Evolutionary conservation across 2,113 vertebrate genomes (phyloP), one percentile per base, ranked within the genome.

Genomic region (Neodon shergylaensis): DNA sequence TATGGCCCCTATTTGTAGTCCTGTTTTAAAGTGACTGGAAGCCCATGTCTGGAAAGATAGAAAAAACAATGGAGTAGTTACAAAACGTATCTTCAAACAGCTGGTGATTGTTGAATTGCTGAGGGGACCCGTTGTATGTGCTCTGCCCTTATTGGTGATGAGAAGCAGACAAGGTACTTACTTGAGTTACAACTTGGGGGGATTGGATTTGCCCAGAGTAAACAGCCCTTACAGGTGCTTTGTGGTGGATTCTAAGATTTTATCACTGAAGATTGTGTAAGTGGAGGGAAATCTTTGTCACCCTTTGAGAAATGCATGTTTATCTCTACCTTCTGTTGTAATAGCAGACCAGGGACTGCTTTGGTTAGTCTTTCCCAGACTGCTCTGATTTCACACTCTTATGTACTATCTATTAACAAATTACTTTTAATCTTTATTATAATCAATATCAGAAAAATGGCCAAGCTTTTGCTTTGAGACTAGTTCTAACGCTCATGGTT

Each of bases 371-470:
- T 10, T 0, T 19, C 61, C 22, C 1, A 49, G 63, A 79, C 12
- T 33, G 47, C 11, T 66, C 74, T 52, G 73, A 65, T 7, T 85
- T 82, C 44, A 91, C 7, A 49, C 12, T 84, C 28, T 94, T 47
- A 6, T 49, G 16, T 28, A 66, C n/a, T 77, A 74, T 86, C 31
- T 21, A 47, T 26, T 49, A 26, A 92, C 58, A 12, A 83, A 72
- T 70, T 65, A 73, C 88, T 91, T 92, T 68, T 12, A 44, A 47
- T 58, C 52, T 87, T 89, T 9, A 28, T 66, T 77, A 68, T 74
- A 44, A 91, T 70, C 36, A 49, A 88, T 24, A 84, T 92, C 85
- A 66, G 16, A 52, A 95, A 92, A 36, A 79, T 92, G 39, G 63
- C 6, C 33, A 39, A 31, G 9, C 13, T 13, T 39, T 72, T 47